Evolutionary conservation across 2,113 vertebrate species (phyloP).

Genomic region (Himantopus leucocephalus): DNA sequence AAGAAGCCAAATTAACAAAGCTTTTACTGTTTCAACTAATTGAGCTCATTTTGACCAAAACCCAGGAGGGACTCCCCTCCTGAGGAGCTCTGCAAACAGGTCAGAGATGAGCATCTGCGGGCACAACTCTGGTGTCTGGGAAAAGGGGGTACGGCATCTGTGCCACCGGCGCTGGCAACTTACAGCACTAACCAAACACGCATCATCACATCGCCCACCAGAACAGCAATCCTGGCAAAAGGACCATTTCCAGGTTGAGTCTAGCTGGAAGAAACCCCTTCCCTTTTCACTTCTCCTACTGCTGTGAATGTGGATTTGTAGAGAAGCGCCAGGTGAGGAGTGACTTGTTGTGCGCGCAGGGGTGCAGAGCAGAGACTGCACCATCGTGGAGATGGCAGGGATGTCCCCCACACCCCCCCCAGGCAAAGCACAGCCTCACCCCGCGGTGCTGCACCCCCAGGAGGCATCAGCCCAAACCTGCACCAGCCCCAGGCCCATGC

Average conservation of each 20-base stretch:
- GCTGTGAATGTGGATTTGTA: rapidly evolving
- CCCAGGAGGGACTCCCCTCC: background rate
- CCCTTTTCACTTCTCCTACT: background rate
- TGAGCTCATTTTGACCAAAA: background rate
- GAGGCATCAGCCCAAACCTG: background rate
- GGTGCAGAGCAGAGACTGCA: background rate
- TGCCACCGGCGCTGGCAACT: background rate
- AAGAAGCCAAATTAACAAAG: background rate
- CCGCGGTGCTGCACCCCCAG: rapidly evolving
- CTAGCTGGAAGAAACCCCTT: background rate
- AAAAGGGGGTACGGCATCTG: rapidly evolving
- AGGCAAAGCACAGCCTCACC: background rate
- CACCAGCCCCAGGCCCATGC: background rate
- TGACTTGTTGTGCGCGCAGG: rapidly evolving
- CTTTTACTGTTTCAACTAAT: background rate
- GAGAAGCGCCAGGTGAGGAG: background rate
- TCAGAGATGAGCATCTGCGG: background rate
- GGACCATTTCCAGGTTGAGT: rapidly evolving
- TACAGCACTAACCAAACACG: rapidly evolving
- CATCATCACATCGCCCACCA: rapidly evolving
- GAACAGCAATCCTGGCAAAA: rapidly evolving
- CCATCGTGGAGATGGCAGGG: rapidly evolving
- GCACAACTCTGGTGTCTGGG: rapidly evolving
- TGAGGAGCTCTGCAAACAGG: background rate
- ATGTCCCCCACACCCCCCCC: too few species aligned